Evolutionary conservation across 2,113 vertebrate genomes (phyloP), one percentile per base, ranked within the genome.

Genomic region (Mirounga angustirostris): DNA sequence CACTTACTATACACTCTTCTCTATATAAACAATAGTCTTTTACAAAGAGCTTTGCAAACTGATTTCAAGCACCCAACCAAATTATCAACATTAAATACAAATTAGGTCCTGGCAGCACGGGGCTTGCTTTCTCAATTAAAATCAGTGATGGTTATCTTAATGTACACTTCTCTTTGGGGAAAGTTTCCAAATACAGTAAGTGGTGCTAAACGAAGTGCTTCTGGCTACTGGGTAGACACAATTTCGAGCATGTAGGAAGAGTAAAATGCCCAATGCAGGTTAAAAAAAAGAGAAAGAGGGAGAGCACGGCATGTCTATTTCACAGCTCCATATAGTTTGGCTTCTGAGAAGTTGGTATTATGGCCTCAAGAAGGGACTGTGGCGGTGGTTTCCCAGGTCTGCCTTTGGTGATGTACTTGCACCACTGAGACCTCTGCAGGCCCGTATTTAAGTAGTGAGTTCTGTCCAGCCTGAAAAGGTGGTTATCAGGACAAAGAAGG

Each of bases 61-160:
- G 69, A 86, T 65, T 95, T 50, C 33, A 83, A 95, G 26, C 28
- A 67, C 33, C 16, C 40, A 80, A 56, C 12, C 46, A 95, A 97
- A 80, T 73, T 89, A 88, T 46, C 11, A 30, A 36, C 19, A 93
- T 71, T 88, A 81, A 93, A 74, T 84, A 83, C n/a, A 30, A 26
- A 82, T 88, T n/a, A 92, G 56, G 36, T 58, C 59, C 2, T 61
- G 24, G 56, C 59, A 94, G 36, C 36, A 97, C 58, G 24, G 16
- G 85, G 0, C 43, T 21, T 95, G 33, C 11, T 92, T 97, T 97
- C 96, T 91, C 4, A 7, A 73, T 83, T 12, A 5, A 95, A 87
- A 65, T 21, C 79, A 63, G 30, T 28, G 26, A 67, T 61, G 56
- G 52, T 6, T 89, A 89, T 94, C 90, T 91, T 91, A 87, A 93